Conservation (phyloP, 2,797 vertebrate species). For the Rhinoraja longicauda region DNA sequence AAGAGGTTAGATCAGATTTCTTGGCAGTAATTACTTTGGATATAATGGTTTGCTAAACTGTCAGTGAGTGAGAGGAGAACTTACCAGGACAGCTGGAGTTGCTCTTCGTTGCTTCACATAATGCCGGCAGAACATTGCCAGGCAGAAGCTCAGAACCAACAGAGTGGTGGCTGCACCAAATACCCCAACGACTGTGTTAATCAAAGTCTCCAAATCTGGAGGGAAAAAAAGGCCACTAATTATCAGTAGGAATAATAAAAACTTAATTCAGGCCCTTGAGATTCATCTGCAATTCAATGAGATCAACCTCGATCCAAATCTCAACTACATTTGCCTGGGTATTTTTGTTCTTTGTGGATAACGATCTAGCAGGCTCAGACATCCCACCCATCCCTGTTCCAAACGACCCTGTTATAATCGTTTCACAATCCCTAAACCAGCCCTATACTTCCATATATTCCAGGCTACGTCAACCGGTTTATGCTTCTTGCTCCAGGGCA, state of each 20-base stretch:
- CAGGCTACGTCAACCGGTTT: not conserved
- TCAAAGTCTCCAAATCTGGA: not conserved
- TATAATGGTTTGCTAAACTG: too few species aligned
- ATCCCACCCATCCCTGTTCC: too few species aligned
- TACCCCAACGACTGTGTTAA: not conserved
- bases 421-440: not conserved
- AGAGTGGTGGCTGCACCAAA: not conserved
- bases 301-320: not conserved
- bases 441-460: not conserved
- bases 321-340: not conserved
- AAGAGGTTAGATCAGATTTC: too few species aligned
- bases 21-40: not conserved
- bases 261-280: not conserved
- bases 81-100: slow-evolving; percentile 15
- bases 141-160: not conserved
- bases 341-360: not conserved
- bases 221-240: not conserved
- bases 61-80: not conserved
- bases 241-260: not conserved
- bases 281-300: not conserved
- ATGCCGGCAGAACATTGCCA: not conserved
- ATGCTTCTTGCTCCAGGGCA: too few species aligned
- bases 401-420: too few species aligned
- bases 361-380: not conserved
- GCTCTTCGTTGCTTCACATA: slow-evolving; percentile 6